These are phyloP conservation scores for Aquatica leii DNA, from an alignment of 2,888 invertebrate species.

Conservation along the genomic window DNA sequence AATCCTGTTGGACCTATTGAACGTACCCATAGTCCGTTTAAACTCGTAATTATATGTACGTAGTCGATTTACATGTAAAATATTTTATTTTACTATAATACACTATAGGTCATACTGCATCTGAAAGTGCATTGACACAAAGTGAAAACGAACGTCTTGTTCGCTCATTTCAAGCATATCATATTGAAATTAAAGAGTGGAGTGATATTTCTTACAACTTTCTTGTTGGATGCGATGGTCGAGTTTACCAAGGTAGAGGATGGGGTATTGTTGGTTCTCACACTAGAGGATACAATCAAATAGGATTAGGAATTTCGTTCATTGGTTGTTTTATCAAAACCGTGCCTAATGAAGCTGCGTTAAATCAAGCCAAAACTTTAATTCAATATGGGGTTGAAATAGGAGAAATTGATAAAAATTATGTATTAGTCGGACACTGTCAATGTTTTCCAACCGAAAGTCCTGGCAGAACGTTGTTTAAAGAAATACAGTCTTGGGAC, in stretches of 20 bases:
- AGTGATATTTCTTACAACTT: conserved; percentile 66
- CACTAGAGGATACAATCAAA: conserved; percentile 63
- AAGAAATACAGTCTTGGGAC: conserved; percentile 65
- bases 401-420: conserved; percentile 61
- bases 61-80: conserved; percentile 14
- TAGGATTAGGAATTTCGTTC: conserved; percentile 63
- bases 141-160: conserved; percentile 54
- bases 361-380: conserved; percentile 60
- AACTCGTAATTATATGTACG: conserved; percentile 64
- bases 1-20: conserved; percentile 56
- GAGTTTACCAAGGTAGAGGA: conserved; percentile 66
- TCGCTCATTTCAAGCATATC: conserved; percentile 63
- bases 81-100: neutral
- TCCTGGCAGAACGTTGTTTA: conserved; percentile 63
- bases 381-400: conserved; percentile 61
- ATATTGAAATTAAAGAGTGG: conserved; percentile 64
- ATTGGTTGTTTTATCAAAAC: conserved; percentile 64
- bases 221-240: conserved; percentile 66
- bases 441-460: conserved; percentile 64
- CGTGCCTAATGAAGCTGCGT: conserved; percentile 57
- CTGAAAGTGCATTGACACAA: conserved; percentile 56
- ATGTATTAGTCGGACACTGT: conserved; percentile 63
- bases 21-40: conserved; percentile 56
- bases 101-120: conserved; percentile 62
- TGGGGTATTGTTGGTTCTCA: conserved; percentile 66